These are phyloP conservation scores for Athrips mouffetella DNA, from an alignment of 2,888 invertebrate species.

Conservation along the genomic window DNA sequence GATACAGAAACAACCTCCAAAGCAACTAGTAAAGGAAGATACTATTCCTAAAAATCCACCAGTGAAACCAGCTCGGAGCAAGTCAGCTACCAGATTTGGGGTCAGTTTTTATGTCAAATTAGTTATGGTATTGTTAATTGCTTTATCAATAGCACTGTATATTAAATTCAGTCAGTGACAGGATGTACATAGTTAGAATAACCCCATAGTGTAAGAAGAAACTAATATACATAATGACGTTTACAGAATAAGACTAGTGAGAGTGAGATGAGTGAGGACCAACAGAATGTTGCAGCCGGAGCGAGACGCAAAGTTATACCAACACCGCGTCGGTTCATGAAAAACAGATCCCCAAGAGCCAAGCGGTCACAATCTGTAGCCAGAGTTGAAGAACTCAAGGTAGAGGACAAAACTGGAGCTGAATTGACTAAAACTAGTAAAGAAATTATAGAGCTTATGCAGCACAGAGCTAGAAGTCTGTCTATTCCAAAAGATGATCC, in stretches of 20 bases:
- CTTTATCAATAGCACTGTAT: slow-evolving; percentile 67
- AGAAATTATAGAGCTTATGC: slow-evolving; percentile 71
- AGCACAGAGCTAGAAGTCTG: slow-evolving; percentile 68
- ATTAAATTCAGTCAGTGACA: slow-evolving; percentile 49
- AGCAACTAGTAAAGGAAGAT: slow-evolving; percentile 49
- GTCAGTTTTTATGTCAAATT: slow-evolving; percentile 70
- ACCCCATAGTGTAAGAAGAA: slow-evolving; percentile 42
- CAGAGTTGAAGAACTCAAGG: slow-evolving; percentile 55
- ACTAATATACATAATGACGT: slow-evolving; percentile 63
- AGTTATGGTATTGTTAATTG: slow-evolving; percentile 55
- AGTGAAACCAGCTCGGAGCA: slow-evolving; percentile 71
- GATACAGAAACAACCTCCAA: slow-evolving; percentile 39
- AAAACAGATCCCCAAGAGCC: slow-evolving; percentile 62
- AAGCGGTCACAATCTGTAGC: slow-evolving; percentile 79
- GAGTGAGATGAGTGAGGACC: slow-evolving; percentile 78
- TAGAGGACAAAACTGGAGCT: slow-evolving; percentile 56
- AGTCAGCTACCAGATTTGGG: slow-evolving; percentile 71
- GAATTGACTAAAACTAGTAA: slow-evolving; percentile 68
- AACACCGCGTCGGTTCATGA: slow-evolving; percentile 63
- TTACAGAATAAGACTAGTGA: slow-evolving; percentile 78
- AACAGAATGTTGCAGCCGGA: slow-evolving; percentile 41
- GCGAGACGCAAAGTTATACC: slow-evolving; percentile 61
- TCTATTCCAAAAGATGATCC: slow-evolving; percentile 75
- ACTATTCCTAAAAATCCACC: slow-evolving; percentile 56
- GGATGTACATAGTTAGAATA: slow-evolving; percentile 45